A percentile compares a stretch with the other conserved stretches of the same genome.
Conservation (phyloP, 2,113 vertebrate genomes). For the Nothoprocta perdicaria region DNA sequence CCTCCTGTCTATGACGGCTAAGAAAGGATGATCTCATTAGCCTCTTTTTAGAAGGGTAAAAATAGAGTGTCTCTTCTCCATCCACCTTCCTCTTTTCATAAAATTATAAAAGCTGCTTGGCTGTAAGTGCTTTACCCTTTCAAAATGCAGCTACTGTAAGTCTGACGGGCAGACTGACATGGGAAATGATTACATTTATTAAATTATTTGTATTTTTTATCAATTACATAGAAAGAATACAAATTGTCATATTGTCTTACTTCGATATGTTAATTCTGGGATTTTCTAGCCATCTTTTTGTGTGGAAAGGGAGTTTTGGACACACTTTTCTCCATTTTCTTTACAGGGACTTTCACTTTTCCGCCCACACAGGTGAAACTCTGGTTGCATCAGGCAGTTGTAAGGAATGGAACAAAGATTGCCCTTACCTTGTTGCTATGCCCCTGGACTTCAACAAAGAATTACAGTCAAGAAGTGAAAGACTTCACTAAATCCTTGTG, state of each 20-base stretch:
- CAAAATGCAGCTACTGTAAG: not conserved
- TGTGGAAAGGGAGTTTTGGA: not conserved
- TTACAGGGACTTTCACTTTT: not conserved
- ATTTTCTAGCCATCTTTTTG: not conserved
- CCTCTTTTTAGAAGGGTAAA: not conserved
- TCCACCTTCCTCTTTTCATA: not conserved
- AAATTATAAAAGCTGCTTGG: slow-evolving; percentile 8
- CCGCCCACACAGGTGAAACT: not conserved
- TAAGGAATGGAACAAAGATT: not conserved
- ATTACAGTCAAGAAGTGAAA: not conserved
- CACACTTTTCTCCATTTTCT: not conserved
- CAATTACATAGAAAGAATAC: not conserved
- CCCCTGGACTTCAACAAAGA: not conserved
- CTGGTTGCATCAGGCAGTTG: not conserved
- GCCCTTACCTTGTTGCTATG: not conserved
- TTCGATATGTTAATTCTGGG: not conserved
- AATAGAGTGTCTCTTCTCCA: not conserved
- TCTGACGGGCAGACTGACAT: slow-evolving; percentile 3
- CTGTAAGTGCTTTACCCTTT: not conserved
- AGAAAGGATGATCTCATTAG: slow-evolving; percentile 29
- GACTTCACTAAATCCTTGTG: not conserved
- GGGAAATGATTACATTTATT: not conserved
- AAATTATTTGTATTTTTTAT: not conserved
- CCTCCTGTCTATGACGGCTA: not conserved
- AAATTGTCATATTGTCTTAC: not conserved